Evolutionary conservation across 2,888 invertebrate genomes (phyloP).

Genomic region (Zootermopsis nevadensis): DNA sequence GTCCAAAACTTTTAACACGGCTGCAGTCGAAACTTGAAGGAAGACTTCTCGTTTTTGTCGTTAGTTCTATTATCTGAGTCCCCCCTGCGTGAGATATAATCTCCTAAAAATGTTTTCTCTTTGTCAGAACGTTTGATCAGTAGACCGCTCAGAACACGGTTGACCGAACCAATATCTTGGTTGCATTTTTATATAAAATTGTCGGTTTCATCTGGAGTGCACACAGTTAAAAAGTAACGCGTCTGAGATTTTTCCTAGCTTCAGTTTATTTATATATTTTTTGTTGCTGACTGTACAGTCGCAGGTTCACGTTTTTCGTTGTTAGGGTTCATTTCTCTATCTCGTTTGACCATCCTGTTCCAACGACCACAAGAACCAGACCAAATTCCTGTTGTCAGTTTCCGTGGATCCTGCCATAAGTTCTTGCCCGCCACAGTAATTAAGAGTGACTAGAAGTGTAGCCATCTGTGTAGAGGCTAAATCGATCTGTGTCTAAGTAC

Average conservation of each 20-base stretch:
- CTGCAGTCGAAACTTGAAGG: neutral
- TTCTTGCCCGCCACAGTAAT: neutral
- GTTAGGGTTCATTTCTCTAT: neutral
- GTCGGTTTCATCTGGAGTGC: neutral
- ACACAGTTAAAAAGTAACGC: neutral
- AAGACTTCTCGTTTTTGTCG: neutral
- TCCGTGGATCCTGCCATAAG: neutral
- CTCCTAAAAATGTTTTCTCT: neutral
- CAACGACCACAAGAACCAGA: neutral
- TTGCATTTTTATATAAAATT: neutral
- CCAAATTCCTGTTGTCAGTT: neutral
- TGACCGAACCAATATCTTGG: neutral
- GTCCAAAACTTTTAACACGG: neutral
- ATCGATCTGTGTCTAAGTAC: no score
- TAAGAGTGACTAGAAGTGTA: neutral
- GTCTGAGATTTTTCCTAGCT: neutral
- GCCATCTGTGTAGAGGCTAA: neutral
- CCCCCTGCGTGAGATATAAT: neutral
- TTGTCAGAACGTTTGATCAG: neutral
- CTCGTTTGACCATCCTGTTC: neutral
- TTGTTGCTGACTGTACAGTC: neutral
- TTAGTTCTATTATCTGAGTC: conserved; percentile 10
- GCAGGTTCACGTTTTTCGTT: neutral
- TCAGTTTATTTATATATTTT: neutral
- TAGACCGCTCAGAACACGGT: neutral